Evolutionary conservation across 1,140 invertebrate species (phyloP).

Genomic region (Solenopsis invicta): DNA sequence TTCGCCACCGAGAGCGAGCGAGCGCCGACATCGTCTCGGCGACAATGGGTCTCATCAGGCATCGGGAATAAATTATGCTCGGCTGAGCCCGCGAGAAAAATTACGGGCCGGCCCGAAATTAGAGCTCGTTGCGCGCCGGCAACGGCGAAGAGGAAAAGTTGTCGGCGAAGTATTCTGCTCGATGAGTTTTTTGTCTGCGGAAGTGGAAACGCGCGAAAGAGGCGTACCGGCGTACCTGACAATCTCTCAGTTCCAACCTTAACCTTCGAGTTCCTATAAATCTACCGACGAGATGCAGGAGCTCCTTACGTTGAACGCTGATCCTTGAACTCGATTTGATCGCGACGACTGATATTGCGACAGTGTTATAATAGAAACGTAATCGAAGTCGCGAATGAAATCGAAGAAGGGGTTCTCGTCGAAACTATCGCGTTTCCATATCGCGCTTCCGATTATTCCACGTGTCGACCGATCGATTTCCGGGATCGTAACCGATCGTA

Average conservation of each 20-base stretch:
- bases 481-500: slow-evolving; percentile 49
- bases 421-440: slow-evolving; percentile 13
- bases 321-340: background rate
- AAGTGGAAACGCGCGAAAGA: slow-evolving; percentile 2
- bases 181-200: slow-evolving; percentile 44
- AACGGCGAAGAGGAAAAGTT: slow-evolving; percentile 30
- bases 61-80: slow-evolving; percentile 85
- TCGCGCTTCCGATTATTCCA: slow-evolving; percentile 36
- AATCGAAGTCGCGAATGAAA: background rate
- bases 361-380: background rate
- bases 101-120: slow-evolving; percentile 72
- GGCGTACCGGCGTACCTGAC: background rate
- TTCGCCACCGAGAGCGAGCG: slow-evolving; percentile 55
- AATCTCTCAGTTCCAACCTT: background rate
- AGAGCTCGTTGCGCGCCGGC: slow-evolving; percentile 38
- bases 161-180: slow-evolving; percentile 38
- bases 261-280: slow-evolving; percentile 10
- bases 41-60: slow-evolving; percentile 85
- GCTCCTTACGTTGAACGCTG: background rate
- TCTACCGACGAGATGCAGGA: background rate
- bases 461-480: slow-evolving; percentile 27
- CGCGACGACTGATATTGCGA: background rate
- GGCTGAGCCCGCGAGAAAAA: slow-evolving; percentile 79
- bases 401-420: background rate
- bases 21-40: slow-evolving; percentile 65